Percentiles rank a stretch among this genome's conserved stretches.
Evolutionary conservation across 2,888 invertebrate species (phyloP).

Genomic region (Aphidius colemani): DNA sequence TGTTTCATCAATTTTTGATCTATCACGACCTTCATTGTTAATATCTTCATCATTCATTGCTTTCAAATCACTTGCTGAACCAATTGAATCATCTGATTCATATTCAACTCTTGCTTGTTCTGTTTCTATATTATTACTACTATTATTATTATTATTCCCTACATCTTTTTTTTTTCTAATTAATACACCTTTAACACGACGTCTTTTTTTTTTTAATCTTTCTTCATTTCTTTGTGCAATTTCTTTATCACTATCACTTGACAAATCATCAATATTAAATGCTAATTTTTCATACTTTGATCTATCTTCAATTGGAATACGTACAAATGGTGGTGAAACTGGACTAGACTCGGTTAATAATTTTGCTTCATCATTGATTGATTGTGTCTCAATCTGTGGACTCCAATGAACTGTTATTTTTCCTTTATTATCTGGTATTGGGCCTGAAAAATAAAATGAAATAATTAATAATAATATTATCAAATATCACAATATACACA

Average conservation of each 20-base stretch:
- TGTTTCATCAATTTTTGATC: conserved; percentile 61
- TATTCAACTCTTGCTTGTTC: conserved; percentile 53
- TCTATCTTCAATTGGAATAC: conserved; percentile 71
- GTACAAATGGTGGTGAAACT: conserved; percentile 64
- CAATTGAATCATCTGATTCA: conserved; percentile 72
- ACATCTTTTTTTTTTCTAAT: conserved; percentile 29
- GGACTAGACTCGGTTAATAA: conserved; percentile 56
- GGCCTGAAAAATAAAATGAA: conserved; percentile 45
- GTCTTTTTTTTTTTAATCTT: conserved; percentile 57
- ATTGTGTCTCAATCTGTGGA: conserved; percentile 40
- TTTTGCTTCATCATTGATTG: conserved; percentile 59
- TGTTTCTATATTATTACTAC: conserved; percentile 25
- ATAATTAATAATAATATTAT: neutral
- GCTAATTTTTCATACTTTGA: conserved; percentile 79
- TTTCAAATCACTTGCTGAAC: conserved; percentile 73
- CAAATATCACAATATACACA: too few species aligned
- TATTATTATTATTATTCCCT: conserved; percentile 12
- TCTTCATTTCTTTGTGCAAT: conserved; percentile 52
- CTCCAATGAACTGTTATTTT: conserved; percentile 46
- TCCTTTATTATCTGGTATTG: conserved; percentile 34
- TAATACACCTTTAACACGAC: conserved; percentile 47
- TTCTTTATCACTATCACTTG: conserved; percentile 60
- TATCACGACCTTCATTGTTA: conserved; percentile 52
- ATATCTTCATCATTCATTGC: conserved; percentile 61
- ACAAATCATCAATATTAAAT: conserved; percentile 65